phyloP scores from a whole-genome alignment of 2,888 invertebrate genomes.

The Ophion slaviceki region DNA sequence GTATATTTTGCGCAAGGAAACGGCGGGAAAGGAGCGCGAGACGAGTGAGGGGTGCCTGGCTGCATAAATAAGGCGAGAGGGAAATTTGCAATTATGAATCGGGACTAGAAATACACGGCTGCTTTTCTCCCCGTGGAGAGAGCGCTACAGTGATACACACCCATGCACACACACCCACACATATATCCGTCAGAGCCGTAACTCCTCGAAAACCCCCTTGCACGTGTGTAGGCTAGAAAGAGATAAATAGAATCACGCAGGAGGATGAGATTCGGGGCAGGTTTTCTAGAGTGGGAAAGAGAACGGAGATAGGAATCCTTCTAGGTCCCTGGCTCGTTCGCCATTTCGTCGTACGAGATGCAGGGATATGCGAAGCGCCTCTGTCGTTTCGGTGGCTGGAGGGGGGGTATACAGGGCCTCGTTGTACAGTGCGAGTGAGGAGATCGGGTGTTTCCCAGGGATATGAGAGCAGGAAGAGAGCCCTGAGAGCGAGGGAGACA shows the following conservation, averaged over 20 bases:
- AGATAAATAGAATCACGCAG: constrained; percentile 55
- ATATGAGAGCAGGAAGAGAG: constrained; percentile 41
- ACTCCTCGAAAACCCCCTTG: constrained; percentile 57
- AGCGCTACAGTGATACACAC: constrained; percentile 22
- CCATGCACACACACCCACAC: background rate
- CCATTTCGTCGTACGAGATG: constrained; percentile 57
- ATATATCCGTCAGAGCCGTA: constrained; percentile 32
- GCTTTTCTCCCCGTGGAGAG: constrained; percentile 71
- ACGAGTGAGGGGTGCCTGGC: constrained; percentile 70
- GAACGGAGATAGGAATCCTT: constrained; percentile 39
- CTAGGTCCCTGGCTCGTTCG: constrained; percentile 31
- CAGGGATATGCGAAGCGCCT: constrained; percentile 47
- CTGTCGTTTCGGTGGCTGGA: constrained; percentile 28
- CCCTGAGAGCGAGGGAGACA: constrained; percentile 12
- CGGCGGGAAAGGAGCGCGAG: constrained; percentile 49
- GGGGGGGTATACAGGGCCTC: background rate
- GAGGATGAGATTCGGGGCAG: constrained; percentile 34
- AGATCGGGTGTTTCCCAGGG: constrained; percentile 34
- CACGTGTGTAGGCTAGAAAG: constrained; percentile 54
- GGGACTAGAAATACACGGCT: constrained; percentile 81
- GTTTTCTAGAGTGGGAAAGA: constrained; percentile 59
- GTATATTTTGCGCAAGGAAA: constrained; percentile 29
- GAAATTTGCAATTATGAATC: constrained; percentile 84
- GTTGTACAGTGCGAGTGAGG: constrained; percentile 17
- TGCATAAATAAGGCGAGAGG: constrained; percentile 82